phyloP scores from a whole-genome alignment of 2,888 invertebrate genomes.

The Nomada ferruginata region DNA sequence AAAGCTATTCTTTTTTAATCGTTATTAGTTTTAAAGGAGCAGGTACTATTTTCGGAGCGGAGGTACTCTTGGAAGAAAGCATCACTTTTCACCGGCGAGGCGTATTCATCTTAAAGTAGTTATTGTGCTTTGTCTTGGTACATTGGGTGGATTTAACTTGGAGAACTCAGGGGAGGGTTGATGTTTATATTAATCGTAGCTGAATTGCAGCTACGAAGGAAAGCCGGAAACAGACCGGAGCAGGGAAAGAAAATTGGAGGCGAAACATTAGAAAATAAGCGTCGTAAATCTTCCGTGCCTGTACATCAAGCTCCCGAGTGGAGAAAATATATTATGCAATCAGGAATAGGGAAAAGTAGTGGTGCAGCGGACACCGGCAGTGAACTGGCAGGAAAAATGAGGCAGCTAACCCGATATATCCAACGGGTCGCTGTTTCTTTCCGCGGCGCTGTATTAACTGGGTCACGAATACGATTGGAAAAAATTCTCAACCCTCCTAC shows the following conservation, averaged over 20 bases:
- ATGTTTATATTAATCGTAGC: background rate
- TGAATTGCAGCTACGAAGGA: background rate
- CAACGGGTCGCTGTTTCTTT: conserved; percentile 39
- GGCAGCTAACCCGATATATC: conserved; percentile 44
- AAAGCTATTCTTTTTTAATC: too few relatives aligned
- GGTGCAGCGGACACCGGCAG: conserved; percentile 28
- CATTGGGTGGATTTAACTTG: too few relatives aligned
- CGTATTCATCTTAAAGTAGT: too few relatives aligned
- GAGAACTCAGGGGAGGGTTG: background rate
- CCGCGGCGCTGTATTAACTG: conserved; percentile 25
- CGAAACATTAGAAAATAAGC: conserved; percentile 32
- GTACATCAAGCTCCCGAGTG: conserved; percentile 26
- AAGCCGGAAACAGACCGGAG: background rate
- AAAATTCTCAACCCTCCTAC: conserved; percentile 26
- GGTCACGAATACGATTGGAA: conserved; percentile 44
- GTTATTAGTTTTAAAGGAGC: too few relatives aligned
- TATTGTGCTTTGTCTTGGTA: too few relatives aligned
- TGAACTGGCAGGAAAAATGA: conserved; percentile 46
- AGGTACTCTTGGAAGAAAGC: too few relatives aligned
- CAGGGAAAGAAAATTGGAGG: background rate
- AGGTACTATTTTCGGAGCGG: too few relatives aligned
- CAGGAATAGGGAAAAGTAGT: conserved; percentile 44
- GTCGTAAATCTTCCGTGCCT: conserved; percentile 44
- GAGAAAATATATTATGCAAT: conserved; percentile 57
- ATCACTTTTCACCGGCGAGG: too few relatives aligned